Percentiles rank a stretch among this genome's conserved stretches.
phyloP scores from a whole-genome alignment of 2,888 invertebrate species.

The Aelia acuminata region DNA sequence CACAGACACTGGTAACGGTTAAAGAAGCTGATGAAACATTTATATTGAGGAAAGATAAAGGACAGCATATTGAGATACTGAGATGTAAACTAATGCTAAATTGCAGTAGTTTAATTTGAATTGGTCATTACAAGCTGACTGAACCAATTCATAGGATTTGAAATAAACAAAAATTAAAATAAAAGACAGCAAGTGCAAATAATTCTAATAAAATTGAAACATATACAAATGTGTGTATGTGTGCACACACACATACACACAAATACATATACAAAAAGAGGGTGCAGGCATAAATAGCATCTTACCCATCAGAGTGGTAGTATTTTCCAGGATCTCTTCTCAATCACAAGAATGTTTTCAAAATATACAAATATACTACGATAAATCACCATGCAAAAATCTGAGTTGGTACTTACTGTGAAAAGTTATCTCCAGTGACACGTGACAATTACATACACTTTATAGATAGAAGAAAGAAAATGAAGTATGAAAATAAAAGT shows the following conservation, averaged over 20 bases:
- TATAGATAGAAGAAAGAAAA: conserved; percentile 53
- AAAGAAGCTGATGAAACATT: conserved; percentile 53
- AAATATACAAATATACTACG: neutral
- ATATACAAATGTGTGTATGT: conserved; percentile 16
- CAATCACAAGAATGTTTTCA: neutral
- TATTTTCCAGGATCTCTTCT: neutral
- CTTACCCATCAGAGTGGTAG: neutral
- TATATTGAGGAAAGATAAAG: conserved; percentile 39
- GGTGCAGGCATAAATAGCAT: neutral
- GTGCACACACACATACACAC: conserved; percentile 1
- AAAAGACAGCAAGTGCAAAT: conserved; percentile 38
- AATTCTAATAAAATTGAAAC: conserved; percentile 39
- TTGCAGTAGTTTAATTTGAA: conserved; percentile 31
- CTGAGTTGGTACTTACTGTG: neutral
- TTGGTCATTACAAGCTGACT: conserved; percentile 23
- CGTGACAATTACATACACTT: conserved; percentile 45
- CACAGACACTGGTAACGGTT: conserved; percentile 55
- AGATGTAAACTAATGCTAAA: conserved; percentile 29
- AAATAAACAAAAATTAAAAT: conserved; percentile 53
- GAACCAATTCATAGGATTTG: conserved; percentile 53
- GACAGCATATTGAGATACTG: conserved; percentile 28
- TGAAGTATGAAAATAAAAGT: conserved; percentile 15
- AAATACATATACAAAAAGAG: neutral
- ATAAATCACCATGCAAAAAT: conserved; percentile 50
- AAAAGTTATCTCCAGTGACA: conserved; percentile 18